These are phyloP conservation scores for Zaprionus ornatus DNA, from an alignment of 1,140 invertebrate genomes.

Conservation along the genomic window DNA sequence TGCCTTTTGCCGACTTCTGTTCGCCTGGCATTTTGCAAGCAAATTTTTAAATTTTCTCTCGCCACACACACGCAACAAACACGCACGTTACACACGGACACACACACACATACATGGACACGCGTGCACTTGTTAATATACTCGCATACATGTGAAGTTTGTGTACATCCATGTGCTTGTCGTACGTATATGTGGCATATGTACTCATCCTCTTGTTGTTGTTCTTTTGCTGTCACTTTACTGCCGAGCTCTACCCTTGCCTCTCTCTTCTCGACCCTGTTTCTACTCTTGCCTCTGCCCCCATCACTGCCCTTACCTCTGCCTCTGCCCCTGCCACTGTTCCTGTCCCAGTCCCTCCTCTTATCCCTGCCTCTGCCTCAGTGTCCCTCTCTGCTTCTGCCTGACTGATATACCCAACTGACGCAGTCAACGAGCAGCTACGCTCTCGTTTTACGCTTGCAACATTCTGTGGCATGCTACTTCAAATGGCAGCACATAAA, in stretches of 20 bases:
- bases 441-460: neutral
- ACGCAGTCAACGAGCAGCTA: neutral
- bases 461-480: constrained; percentile 5
- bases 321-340: no score
- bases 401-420: constrained; percentile 8
- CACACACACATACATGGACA: neutral
- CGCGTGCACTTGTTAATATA: neutral
- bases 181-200: constrained; percentile 3
- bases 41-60: constrained; percentile 45
- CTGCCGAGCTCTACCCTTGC: neutral
- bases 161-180: constrained; percentile 7
- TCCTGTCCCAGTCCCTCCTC: neutral
- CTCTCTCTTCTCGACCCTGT: no score
- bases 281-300: no score
- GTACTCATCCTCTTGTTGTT: constrained; percentile 6
- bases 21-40: constrained; percentile 52
- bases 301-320: neutral
- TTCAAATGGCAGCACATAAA: neutral
- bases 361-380: neutral
- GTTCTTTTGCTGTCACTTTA: constrained; percentile 23
- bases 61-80: constrained; percentile 39
- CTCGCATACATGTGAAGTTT: neutral
- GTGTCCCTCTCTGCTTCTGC: neutral
- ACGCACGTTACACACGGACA: constrained; percentile 36
- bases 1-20: constrained; percentile 24